Base-by-base conservation (phyloP, 2,797 vertebrate species). In the Aplochiton taeniatus region DNA sequence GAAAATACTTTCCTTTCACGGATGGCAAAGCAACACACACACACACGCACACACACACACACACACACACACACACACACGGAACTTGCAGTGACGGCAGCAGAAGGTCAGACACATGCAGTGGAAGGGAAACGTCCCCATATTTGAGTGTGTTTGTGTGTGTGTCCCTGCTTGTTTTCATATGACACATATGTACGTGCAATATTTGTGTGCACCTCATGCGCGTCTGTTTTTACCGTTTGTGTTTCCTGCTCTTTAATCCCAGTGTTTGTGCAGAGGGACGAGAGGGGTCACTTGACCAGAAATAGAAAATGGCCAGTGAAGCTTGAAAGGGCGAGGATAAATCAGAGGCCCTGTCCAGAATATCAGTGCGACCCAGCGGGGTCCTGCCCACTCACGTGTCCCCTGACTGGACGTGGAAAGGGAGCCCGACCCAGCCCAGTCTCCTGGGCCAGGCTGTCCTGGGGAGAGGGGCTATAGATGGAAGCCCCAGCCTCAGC, bases 21-120 rank as follows among this genome's bases (percentile, higher is more conserved):
- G 31, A 31, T 31, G 31, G 65, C 51, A 70, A 61, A 66, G 77
- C 75, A 79, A 79, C 72, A 68, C 56, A 75, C 11, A 48, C 63
- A 63, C 50, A 68, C 68, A 66, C 43, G 9, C 54, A 61, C 52
- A 62, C 54, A 58, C 58, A 51, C 18, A 60, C 47, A 41, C 6
- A 9, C 74, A 72, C 77, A 79, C 74, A 67, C 56, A 71, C 7
- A 42, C 65, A 65, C 55, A 67, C 69, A 63, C 43, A 12, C 58
- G 46, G 9, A 58, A 61, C 58, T 61, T 54, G 58, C 50, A n/a
- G 16, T 60, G 47, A 63, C 51, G 50, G 66, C 31, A 63, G 75
- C 81, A 84, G 78, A 82, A 77, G 76, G 80, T 73, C 58, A 70
- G 65, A 63, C 81, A 73, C 76, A 75, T 78, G 76, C 75, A 56